Evolutionary conservation across 2,797 vertebrate genomes (phyloP).

Genomic region (Acestrorhynchus altus): DNA sequence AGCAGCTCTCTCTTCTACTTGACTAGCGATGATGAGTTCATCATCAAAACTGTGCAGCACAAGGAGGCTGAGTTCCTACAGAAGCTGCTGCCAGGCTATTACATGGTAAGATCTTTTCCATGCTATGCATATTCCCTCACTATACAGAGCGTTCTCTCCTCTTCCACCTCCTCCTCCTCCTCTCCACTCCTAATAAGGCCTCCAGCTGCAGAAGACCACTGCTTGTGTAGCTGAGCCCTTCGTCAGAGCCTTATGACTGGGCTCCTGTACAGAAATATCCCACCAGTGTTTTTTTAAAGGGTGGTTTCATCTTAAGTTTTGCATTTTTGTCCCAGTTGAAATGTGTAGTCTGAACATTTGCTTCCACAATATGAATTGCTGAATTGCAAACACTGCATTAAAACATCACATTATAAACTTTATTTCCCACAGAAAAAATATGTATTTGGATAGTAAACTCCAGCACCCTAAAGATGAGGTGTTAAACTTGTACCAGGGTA

Average conservation of each 20-base stretch:
- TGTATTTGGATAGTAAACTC: too few relatives aligned
- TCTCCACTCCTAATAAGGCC: background rate
- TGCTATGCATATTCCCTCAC: background rate
- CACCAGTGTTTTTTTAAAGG: background rate
- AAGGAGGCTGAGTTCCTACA: conserved; percentile 98
- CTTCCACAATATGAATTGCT: background rate
- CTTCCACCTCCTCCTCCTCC: background rate
- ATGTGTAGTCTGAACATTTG: background rate
- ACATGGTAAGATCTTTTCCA: conserved; percentile 86
- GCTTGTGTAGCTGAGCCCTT: background rate
- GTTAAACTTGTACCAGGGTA: too few relatives aligned
- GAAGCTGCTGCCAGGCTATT: conserved; percentile 96
- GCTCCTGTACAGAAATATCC: conserved; percentile 6
- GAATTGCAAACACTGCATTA: background rate
- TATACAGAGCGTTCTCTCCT: conserved; percentile 16
- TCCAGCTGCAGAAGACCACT: background rate
- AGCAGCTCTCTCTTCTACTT: conserved; percentile 97
- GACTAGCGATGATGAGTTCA: conserved; percentile 97
- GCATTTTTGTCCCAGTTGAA: background rate
- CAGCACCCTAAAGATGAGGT: too few relatives aligned
- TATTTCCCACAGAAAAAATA: too few relatives aligned
- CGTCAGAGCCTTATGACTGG: background rate
- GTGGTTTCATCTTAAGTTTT: background rate
- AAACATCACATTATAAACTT: too few relatives aligned
- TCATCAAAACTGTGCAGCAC: conserved; percentile 98